Base-by-base conservation (phyloP, 2,888 invertebrate species). In the Nasonovia ribisnigri region DNA sequence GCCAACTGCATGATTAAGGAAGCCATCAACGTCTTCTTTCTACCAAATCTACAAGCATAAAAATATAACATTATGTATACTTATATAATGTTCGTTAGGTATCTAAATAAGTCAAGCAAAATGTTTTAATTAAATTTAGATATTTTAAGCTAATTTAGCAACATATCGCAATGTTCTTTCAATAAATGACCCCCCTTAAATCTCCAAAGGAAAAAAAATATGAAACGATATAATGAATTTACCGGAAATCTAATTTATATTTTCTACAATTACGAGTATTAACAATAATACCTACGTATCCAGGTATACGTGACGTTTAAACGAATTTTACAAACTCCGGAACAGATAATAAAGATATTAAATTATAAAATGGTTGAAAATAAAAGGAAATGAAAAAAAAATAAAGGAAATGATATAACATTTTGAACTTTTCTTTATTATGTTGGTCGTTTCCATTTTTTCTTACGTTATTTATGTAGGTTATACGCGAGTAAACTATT, bases 1-100 rank as follows among this genome's bases (percentile, higher is more conserved):
- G 97, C 96, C 94, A 97, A 97, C 96, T 98, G 97, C 36, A 97
- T 96, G 84, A 97, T 95, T 94, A 97, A 96, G 95, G 98, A 97
- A 88, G 97, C 96, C 96, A 98, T 97, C 92, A 98, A 96, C 94
- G 98, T 97, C 94, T 96, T 97, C 95, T 98, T 98, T 92, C 98
- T 96, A 26, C 98, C 98, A 95, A 97, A 97, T 95, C 96, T 96
- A 95, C 24, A 93, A 94, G 57, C 11, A 43, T 0, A 88, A 88
- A n/a, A 51, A 84, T 51, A 77, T 29, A 13, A 84, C 13, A 90
- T 48, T 86, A 46, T 29, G 13, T 6, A 46, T 46, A 46, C 46
- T n/a, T n/a, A n/a, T n/a, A 57, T 54, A 57, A 57, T 57, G 26
- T 57, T 57, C 54, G 26, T 57, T 57, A 57, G 8, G 57, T 43